These are phyloP conservation scores for Melanaphis sacchari DNA, from an alignment of 1,140 invertebrate genomes.

Conservation along the genomic window DNA sequence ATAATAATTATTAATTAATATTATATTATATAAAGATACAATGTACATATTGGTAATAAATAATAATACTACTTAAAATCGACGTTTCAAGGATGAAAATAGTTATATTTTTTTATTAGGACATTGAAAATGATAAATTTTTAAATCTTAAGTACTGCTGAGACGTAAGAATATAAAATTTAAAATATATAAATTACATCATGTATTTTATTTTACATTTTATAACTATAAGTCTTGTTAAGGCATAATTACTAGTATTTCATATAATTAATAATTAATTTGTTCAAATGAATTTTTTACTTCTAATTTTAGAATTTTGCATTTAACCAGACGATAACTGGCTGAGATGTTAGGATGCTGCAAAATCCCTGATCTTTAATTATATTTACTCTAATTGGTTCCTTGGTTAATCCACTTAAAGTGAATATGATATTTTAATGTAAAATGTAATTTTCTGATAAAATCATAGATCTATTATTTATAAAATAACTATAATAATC, in stretches of 20 bases:
- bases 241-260: neutral
- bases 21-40: neutral
- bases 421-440: too few relatives aligned
- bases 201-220: neutral
- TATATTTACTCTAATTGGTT: too few relatives aligned
- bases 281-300: neutral
- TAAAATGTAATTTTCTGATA: too few relatives aligned
- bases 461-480: too few relatives aligned
- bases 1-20: neutral
- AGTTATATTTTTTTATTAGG: neutral
- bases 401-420: too few relatives aligned
- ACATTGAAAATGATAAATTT: neutral
- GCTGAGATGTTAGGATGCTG: too few relatives aligned
- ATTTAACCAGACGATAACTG: neutral
- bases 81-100: neutral
- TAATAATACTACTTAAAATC: neutral
- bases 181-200: neutral
- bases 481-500: too few relatives aligned
- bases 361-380: too few relatives aligned
- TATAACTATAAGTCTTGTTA: neutral
- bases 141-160: neutral
- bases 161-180: neutral
- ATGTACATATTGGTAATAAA: neutral
- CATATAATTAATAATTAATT: neutral
- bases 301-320: neutral